Conservation (phyloP, 2,797 vertebrate genomes). For the Anguilla megastoma region DNA sequence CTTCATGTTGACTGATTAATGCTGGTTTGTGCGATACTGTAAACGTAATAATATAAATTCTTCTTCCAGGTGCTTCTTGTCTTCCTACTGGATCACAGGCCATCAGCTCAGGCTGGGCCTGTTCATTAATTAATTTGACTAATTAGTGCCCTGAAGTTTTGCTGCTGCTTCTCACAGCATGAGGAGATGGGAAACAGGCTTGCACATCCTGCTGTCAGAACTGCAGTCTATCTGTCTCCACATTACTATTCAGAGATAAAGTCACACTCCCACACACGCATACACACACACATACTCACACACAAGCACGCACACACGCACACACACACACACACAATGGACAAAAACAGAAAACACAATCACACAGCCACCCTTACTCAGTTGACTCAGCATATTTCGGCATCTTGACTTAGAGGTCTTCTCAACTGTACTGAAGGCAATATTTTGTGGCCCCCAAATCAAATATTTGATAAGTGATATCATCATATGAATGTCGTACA, state of each 20-base stretch:
- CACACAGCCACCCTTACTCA: background rate
- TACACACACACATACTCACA: background rate
- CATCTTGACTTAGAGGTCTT: background rate
- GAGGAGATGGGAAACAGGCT: slow-evolving; percentile 14
- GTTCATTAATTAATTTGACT: slow-evolving; percentile 54
- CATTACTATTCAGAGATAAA: background rate
- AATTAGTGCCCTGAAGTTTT: slow-evolving; percentile 52
- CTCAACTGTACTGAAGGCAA: background rate
- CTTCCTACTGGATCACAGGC: background rate
- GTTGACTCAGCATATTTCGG: background rate
- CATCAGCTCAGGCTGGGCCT: slow-evolving; percentile 25
- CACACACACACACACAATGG: background rate
- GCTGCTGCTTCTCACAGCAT: slow-evolving; percentile 39
- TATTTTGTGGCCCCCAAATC: background rate
- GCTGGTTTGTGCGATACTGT: background rate
- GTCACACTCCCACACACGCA: background rate
- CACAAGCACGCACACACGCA: background rate
- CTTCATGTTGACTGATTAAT: background rate
- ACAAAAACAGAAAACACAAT: background rate
- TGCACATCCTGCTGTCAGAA: background rate
- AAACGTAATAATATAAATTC: slow-evolving; percentile 4
- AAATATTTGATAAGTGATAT: slow-evolving; percentile 9
- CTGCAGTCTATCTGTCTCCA: slow-evolving; percentile 1
- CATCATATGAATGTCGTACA: background rate
- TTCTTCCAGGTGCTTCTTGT: slow-evolving; percentile 30